Base-by-base conservation (phyloP, 2,888 invertebrate species). In the Myathropa florea region DNA sequence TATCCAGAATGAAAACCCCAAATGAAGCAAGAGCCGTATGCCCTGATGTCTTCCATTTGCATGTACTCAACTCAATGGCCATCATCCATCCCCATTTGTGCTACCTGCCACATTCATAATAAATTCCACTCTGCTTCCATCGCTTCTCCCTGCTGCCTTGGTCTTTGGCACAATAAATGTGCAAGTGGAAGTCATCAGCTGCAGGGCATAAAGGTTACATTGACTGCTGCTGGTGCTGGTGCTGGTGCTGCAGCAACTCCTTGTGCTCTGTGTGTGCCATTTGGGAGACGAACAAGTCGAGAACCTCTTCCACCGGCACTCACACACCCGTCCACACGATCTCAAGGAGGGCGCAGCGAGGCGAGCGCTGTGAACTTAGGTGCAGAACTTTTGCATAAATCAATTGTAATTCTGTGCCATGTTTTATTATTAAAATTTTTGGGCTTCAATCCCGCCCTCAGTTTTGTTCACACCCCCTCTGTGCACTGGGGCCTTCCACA, bases 351-450 rank as follows among this genome's bases (percentile, higher is more conserved):
- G 63, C 30, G 30, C 9, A 33, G 30, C 28, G 28, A 28, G 30
- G 30, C 59, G 57, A 78, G 59, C 68, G 71, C 67, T 59, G 65
- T 67, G 81, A 78, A 78, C 85, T 86, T 39, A 83, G 83, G 83
- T 83, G 86, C 86, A 86, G 86, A 86, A 86, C 83, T 86, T 86
- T 78, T 86, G 86, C 86, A 86, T 86, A 86, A 86, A 86, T 86
- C 86, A 83, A 86, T 86, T 86, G 86, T 86, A 86, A 86, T 86
- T 86, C 86, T 83, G 86, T 83, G 71, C 70, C 86, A 86, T 86
- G 86, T 86, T 86, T 83, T 86, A 83, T 86, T 86, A 86, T 86
- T 86, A 86, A 86, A 83, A 86, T 83, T 86, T 82, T 83, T 59
- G 67, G 83, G 86, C 83, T 86, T 71, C 83, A 83, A 86, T 78